Evolutionary conservation across 2,113 vertebrate species (phyloP), one percentile per base, ranked within the genome.

Genomic region (Cnemophilus loriae): DNA sequence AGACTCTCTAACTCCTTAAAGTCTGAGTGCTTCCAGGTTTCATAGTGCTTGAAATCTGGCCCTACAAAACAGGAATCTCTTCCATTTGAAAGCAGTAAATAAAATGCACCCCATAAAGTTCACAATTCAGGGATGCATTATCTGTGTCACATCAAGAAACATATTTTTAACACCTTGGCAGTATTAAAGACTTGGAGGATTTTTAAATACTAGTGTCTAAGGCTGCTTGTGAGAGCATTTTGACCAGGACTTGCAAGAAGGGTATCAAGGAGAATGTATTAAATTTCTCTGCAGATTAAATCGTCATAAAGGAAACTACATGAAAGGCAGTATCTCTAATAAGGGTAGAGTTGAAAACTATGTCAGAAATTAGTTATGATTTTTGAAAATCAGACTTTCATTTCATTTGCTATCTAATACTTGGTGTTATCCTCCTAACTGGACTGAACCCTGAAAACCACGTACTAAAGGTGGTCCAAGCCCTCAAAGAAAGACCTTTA

Each of bases 231-330:
- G 88, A 91, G 76, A 95, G 57, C 53, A 55, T 90, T 89, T 77
- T 88, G 84, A 53, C 46, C 26, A 77, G 84, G 59, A 21, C 52
- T 94, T 84, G 46, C 46, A 87, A 74, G 42, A n/a, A 55, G 14
- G 14, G n/a, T 90, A 93, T 97, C 83, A 95, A 96, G 95, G 57
- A 80, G 89, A 97, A 94, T 83, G 76, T 49, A 85, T 88, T 94
- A 95, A 56, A 30, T 87, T 91, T 93, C 75, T 92, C 83, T 76
- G 55, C 57, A 92, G 82, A 95, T 94, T 76, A 96, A 97, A 93
- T 44, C 13, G 75, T 94, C 88, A 56, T 79, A 83, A 90, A 90
- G 87, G 70, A 46, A 96, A 41, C 67, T 33, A 88, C 79, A 92
- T 88, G 92, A 97, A 97, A 96, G 92, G 67, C 70, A 80, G 76